Percentiles rank a stretch among this genome's conserved stretches.
phyloP scores from a whole-genome alignment of 2,888 invertebrate species.

The Hirtodrosophila histrioides region DNA sequence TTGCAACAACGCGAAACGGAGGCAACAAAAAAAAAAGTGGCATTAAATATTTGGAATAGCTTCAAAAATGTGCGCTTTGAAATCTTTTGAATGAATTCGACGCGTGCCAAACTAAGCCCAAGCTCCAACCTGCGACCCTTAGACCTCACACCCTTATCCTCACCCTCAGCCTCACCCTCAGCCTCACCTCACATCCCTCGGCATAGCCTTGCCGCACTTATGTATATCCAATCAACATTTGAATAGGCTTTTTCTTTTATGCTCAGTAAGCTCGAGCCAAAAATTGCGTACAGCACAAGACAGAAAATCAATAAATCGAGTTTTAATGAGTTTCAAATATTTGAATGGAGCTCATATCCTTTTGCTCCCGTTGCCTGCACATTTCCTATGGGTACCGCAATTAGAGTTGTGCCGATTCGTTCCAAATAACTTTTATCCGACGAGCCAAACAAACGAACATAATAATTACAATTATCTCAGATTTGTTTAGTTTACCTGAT shows the following conservation, averaged over 20 bases:
- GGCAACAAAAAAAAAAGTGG: background rate
- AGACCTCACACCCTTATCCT: background rate
- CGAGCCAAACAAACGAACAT: too few species aligned
- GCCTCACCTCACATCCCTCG: background rate
- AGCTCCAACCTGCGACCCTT: constrained; percentile 2
- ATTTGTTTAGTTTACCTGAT: too few species aligned
- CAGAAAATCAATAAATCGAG: constrained; percentile 73
- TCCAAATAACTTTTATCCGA: too few species aligned
- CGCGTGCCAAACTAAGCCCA: constrained; percentile 10
- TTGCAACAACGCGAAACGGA: background rate
- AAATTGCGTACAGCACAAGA: constrained; percentile 23
- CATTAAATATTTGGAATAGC: constrained; percentile 32
- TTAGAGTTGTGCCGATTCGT: too few species aligned
- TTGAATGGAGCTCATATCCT: constrained; percentile 17
- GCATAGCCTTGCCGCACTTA: background rate
- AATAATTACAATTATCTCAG: too few species aligned
- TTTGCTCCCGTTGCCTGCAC: background rate
- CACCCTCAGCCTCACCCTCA: background rate
- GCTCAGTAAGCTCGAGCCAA: constrained; percentile 8
- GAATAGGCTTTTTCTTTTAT: constrained; percentile 36
- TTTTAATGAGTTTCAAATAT: constrained; percentile 72
- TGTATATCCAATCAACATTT: constrained; percentile 37
- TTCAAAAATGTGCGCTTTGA: constrained; percentile 15
- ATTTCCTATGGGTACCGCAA: background rate
- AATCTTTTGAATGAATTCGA: constrained; percentile 20